phyloP scores from a whole-genome alignment of 2,797 vertebrate species.

The Chlorospingus semifuscus region DNA sequence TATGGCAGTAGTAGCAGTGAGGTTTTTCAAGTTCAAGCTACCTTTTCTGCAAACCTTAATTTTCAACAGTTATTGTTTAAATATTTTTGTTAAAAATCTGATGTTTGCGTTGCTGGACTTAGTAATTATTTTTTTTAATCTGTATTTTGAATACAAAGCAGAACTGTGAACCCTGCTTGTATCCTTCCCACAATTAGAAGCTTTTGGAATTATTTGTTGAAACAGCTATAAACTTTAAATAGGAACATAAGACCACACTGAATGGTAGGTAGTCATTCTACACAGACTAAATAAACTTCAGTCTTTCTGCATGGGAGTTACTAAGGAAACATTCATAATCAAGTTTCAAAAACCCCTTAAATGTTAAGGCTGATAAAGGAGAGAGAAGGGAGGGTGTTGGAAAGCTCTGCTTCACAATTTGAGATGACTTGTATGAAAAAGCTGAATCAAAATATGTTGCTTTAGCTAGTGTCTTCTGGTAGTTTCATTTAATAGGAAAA shows the following conservation, averaged over 20 bases:
- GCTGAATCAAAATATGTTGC: background rate
- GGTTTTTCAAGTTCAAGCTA: background rate
- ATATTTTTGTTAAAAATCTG: background rate
- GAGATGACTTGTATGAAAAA: background rate
- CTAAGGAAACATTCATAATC: background rate
- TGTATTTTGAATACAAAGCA: background rate
- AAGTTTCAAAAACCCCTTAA: background rate
- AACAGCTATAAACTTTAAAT: background rate
- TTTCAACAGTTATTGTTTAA: background rate
- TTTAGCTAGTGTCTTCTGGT: background rate
- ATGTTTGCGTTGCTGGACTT: fast-evolving
- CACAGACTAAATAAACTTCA: background rate
- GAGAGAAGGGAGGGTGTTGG: background rate
- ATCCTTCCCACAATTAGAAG: background rate
- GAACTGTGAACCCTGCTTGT: background rate
- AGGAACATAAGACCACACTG: background rate
- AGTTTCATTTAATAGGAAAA: background rate
- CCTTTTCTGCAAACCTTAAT: background rate
- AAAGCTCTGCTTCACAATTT: background rate
- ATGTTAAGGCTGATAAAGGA: background rate
- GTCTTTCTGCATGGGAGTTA: background rate
- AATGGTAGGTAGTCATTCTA: background rate
- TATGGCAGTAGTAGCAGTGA: background rate
- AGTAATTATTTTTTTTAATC: background rate
- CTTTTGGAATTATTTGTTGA: background rate